These are phyloP conservation scores for Marmota flaviventris DNA, from an alignment of 2,113 vertebrate species.

Conservation along the genomic window DNA sequence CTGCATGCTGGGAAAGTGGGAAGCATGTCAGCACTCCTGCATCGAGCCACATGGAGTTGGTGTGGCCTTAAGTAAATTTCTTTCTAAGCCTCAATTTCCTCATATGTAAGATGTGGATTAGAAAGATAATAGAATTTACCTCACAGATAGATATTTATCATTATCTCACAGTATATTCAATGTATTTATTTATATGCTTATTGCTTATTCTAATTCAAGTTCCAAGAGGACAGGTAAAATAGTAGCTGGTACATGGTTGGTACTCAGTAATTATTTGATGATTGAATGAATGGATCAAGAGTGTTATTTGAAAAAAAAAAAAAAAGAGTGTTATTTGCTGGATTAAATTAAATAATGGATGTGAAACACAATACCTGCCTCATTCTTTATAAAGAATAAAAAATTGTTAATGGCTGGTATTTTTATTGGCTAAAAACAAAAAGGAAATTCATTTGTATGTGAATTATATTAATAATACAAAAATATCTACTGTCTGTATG, in stretches of 20 bases:
- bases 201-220: not conserved
- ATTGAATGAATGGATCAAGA: not conserved
- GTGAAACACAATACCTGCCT: not conserved
- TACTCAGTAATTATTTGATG: slow-evolving; percentile 2
- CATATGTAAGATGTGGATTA: not conserved
- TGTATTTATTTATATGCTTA: not conserved
- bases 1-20: not conserved
- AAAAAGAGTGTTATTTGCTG: not conserved
- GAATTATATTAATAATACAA: not conserved
- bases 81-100: not conserved
- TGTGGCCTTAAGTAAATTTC: not conserved
- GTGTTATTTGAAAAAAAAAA: not conserved
- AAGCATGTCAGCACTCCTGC: not conserved
- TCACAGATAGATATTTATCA: not conserved
- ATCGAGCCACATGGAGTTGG: not conserved
- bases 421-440: slow-evolving; percentile 42
- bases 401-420: not conserved
- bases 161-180: not conserved
- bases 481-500: not conserved
- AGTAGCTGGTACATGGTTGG: not conserved
- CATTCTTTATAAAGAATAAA: not conserved
- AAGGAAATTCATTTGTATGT: slow-evolving; percentile 1
- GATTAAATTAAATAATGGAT: not conserved
- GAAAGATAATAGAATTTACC: not conserved
- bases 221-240: not conserved